Percentiles rank a stretch among this genome's conserved stretches.
phyloP scores from a whole-genome alignment of 2,888 invertebrate genomes.

The Candidula unifasciata region DNA sequence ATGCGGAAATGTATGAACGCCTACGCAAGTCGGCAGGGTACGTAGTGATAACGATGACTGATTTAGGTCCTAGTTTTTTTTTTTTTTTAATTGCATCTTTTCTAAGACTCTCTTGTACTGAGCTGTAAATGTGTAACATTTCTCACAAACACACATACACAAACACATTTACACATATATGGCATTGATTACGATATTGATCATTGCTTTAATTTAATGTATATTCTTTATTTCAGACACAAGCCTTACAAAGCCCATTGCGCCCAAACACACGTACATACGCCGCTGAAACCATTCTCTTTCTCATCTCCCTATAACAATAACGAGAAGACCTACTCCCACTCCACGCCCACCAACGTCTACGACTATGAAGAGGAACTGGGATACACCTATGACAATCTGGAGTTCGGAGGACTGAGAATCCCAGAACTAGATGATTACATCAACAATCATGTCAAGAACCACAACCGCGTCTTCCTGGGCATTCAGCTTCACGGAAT shows the following conservation, averaged over 20 bases:
- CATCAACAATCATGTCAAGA: constrained; percentile 41
- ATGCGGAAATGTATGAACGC: no score
- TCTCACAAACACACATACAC: no score
- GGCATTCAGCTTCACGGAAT: constrained; percentile 55
- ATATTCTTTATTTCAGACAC: not conserved
- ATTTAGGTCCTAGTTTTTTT: no score
- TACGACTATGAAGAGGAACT: constrained; percentile 57
- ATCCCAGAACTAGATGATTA: constrained; percentile 52
- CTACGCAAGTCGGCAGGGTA: no score
- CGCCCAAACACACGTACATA: constrained; percentile 52
- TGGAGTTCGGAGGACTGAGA: constrained; percentile 56
- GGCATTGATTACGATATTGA: not conserved
- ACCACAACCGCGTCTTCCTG: constrained; percentile 52
- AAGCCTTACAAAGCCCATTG: constrained; percentile 55
- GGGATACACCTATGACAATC: constrained; percentile 55
- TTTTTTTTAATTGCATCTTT: no score
- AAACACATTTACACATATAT: not conserved
- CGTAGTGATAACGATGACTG: no score
- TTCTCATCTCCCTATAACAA: constrained; percentile 56
- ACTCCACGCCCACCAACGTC: constrained; percentile 55
- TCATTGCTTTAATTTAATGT: not conserved
- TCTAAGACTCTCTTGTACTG: no score
- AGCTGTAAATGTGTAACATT: no score
- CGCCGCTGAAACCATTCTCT: constrained; percentile 56
- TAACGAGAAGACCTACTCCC: constrained; percentile 51